Percentiles rank a stretch among this genome's conserved stretches.
Evolutionary conservation across 2,797 vertebrate genomes (phyloP).

Genomic region (Mareca penelope): DNA sequence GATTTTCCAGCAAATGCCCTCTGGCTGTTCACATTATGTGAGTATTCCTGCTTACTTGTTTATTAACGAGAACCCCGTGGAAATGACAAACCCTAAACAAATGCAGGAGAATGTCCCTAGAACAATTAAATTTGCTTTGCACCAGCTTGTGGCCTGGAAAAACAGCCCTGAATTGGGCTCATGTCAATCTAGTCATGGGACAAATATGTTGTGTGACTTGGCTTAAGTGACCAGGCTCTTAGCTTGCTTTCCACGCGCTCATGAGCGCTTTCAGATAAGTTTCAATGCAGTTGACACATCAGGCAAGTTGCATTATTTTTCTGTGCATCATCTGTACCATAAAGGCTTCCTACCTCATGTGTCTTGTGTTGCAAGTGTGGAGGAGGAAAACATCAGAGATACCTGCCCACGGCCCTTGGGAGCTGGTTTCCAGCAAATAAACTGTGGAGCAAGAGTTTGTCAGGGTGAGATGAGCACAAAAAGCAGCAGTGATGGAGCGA

Average conservation of each 20-base stretch:
- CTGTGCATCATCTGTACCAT: not conserved
- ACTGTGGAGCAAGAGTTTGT: not conserved
- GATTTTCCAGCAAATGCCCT: not conserved
- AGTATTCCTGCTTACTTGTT: not conserved
- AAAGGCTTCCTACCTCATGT: not conserved
- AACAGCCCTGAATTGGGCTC: not conserved
- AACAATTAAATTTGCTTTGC: conserved; percentile 41
- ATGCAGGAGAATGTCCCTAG: not conserved
- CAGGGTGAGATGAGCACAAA: not conserved
- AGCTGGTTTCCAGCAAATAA: not conserved
- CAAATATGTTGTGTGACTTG: conserved; percentile 53
- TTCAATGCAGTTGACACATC: not conserved
- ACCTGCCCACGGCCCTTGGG: not conserved
- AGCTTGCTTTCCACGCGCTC: not conserved
- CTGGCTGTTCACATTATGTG: rapidly evolving
- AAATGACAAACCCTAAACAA: conserved; percentile 45
- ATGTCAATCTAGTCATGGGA: conserved; percentile 45
- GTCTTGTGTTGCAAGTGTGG: not conserved
- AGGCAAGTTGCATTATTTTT: not conserved
- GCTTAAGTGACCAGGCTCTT: not conserved
- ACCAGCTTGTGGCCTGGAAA: conserved; percentile 40
- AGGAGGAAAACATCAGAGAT: not conserved
- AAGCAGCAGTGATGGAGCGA: not conserved
- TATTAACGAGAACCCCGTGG: not conserved
- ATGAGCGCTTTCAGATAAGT: not conserved